Percentiles rank a stretch among this genome's conserved stretches.
Conservation (phyloP, 2,113 vertebrate genomes). For the Cottus gobio region DNA sequence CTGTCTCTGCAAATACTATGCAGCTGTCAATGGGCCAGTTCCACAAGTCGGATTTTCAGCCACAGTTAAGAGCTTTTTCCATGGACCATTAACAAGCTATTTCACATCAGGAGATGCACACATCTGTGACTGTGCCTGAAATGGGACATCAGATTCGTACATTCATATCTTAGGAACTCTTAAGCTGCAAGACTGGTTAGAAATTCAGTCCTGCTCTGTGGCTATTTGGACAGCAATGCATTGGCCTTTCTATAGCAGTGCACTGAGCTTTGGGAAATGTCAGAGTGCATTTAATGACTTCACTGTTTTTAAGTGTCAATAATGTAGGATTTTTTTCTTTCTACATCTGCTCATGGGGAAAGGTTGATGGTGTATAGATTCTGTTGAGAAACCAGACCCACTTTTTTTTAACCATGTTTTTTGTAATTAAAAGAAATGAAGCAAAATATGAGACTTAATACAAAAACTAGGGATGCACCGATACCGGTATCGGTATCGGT, state of each 20-base stretch:
- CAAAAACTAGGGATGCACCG: too few relatives aligned
- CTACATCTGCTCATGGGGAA: not conserved
- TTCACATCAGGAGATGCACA: constrained; percentile 50
- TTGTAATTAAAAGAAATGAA: not conserved
- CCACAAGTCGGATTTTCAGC: constrained; percentile 53
- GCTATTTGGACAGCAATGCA: constrained; percentile 25
- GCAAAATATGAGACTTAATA: not conserved
- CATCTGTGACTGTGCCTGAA: constrained; percentile 30
- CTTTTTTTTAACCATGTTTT: not conserved
- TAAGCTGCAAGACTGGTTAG: constrained; percentile 22
- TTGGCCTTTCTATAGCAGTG: not conserved
- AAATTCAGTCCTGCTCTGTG: constrained; percentile 30
- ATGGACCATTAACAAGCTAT: constrained; percentile 55
- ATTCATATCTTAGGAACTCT: constrained; percentile 25
- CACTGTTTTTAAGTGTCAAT: constrained; percentile 2
- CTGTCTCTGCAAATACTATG: constrained; percentile 1
- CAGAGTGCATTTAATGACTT: constrained; percentile 3
- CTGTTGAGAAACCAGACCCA: not conserved
- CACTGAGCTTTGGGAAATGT: not conserved
- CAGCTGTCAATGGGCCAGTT: constrained; percentile 60
- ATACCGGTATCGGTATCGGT: too few relatives aligned
- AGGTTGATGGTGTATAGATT: not conserved
- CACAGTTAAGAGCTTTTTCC: constrained; percentile 33
- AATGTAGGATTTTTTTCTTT: not conserved
- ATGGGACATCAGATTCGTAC: constrained; percentile 42